These are phyloP conservation scores for Drosophila pseudotakahashii DNA, from an alignment of 2,888 invertebrate genomes.

Conservation along the genomic window DNA sequence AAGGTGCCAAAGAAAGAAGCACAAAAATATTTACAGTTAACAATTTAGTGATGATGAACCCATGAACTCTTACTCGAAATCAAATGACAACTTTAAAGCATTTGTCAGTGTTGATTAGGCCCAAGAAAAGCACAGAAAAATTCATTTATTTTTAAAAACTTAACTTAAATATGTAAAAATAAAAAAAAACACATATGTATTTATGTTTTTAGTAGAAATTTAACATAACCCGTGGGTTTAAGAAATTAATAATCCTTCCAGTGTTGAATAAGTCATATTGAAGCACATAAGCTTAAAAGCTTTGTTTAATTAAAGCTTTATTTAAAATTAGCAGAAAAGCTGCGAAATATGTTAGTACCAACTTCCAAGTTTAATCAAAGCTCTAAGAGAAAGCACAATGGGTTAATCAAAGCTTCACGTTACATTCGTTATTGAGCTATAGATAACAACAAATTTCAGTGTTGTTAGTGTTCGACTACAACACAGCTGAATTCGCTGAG, in stretches of 20 bases:
- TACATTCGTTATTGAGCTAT: background rate
- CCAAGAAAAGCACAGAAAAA: background rate
- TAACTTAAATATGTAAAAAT: too few relatives aligned
- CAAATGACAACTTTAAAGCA: background rate
- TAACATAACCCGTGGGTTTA: too few relatives aligned
- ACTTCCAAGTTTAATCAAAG: slow-evolving; percentile 13
- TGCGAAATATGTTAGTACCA: background rate
- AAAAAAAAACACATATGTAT: too few relatives aligned
- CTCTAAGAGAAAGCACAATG: slow-evolving; percentile 10
- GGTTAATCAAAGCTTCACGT: slow-evolving; percentile 6
- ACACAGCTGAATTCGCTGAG: background rate
- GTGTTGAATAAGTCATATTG: background rate
- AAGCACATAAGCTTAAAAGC: slow-evolving; percentile 11
- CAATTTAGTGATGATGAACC: background rate
- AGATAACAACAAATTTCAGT: background rate
- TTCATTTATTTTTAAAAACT: too few relatives aligned
- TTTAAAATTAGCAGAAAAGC: slow-evolving; percentile 10
- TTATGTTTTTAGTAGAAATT: too few relatives aligned
- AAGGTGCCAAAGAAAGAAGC: background rate
- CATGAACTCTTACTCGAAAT: background rate
- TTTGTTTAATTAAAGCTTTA: background rate
- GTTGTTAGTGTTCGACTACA: background rate
- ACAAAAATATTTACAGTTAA: background rate
- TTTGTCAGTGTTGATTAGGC: background rate
- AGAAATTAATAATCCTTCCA: background rate